A percentile compares a stretch with the other conserved stretches of the same genome.
Evolutionary conservation across 1,140 invertebrate species (phyloP).

Genomic region (Pseudobourletiella spinata): DNA sequence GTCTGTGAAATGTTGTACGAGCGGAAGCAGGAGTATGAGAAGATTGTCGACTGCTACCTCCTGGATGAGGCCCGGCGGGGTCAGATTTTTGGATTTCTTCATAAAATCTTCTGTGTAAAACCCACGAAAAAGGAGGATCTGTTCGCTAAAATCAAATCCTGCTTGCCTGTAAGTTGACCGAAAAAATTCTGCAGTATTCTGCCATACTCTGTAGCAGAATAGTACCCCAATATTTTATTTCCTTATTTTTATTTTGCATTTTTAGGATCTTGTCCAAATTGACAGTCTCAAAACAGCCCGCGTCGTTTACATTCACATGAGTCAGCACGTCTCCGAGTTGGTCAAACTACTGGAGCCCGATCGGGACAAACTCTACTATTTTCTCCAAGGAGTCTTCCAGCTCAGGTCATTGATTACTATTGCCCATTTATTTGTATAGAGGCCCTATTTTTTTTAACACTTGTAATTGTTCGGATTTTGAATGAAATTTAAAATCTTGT

Average conservation of each 20-base stretch:
- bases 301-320: slow-evolving; percentile 37
- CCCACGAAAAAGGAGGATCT: slow-evolving; percentile 34
- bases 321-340: slow-evolving; percentile 34
- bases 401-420: slow-evolving; percentile 44
- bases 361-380: slow-evolving; percentile 47
- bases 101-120: slow-evolving; percentile 38
- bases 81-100: slow-evolving; percentile 42
- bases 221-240: no score
- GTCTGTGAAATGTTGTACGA: slow-evolving; percentile 55
- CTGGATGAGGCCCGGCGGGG: slow-evolving; percentile 46
- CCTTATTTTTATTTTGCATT: no score
- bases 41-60: slow-evolving; percentile 52
- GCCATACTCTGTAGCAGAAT: no score
- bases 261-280: slow-evolving; percentile 44
- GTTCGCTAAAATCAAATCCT: slow-evolving; percentile 17
- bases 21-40: slow-evolving; percentile 47
- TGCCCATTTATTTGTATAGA: no score
- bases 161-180: slow-evolving; percentile 24
- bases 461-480: no score
- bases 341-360: slow-evolving; percentile 42
- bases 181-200: no score
- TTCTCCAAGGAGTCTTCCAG: slow-evolving; percentile 54
- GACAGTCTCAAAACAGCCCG: slow-evolving; percentile 42
- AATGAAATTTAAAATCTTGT: no score
- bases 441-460: no score